Conservation (phyloP, 2,113 vertebrate genomes). For the Hemibagrus wyckioides region DNA sequence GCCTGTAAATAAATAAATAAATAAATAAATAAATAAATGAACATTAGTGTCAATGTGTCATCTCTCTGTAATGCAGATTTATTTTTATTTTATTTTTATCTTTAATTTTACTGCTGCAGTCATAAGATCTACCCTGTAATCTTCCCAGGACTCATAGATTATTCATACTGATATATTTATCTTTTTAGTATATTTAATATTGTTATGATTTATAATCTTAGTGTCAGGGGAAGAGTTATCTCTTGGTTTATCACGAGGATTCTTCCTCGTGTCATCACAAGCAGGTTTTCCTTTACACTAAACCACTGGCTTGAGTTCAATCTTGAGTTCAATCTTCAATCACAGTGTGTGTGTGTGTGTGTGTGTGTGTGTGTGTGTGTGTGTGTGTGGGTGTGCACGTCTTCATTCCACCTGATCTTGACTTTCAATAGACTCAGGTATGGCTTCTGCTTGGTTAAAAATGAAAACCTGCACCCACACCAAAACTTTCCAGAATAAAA, state of each 20-base stretch:
- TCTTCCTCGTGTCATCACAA: neutral
- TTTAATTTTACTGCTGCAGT: neutral
- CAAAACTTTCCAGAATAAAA: no score
- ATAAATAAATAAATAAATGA: conserved; percentile 15
- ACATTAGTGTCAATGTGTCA: neutral
- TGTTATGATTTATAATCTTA: neutral
- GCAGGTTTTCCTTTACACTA: neutral
- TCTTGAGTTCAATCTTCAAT: no score
- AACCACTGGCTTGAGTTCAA: neutral
- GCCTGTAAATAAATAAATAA: conserved; percentile 53
- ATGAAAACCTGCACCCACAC: no score
- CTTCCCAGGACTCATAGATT: neutral
- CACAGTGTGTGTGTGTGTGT: no score
- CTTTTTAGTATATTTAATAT: neutral
- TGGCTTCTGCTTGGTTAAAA: no score
- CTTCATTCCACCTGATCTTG: no score
- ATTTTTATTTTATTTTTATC: no score
- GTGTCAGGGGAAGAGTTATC: neutral
- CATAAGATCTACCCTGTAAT: neutral
- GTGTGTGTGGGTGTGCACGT: no score
- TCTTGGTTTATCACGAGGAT: neutral
- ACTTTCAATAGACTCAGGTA: no score
- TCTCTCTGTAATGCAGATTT: neutral
- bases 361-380: no score
- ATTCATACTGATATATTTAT: neutral